Percentiles rank a stretch among this genome's conserved stretches.
These are phyloP conservation scores for Chloropsis cyanopogon DNA, from an alignment of 2,113 vertebrate species.

Conservation along the genomic window DNA sequence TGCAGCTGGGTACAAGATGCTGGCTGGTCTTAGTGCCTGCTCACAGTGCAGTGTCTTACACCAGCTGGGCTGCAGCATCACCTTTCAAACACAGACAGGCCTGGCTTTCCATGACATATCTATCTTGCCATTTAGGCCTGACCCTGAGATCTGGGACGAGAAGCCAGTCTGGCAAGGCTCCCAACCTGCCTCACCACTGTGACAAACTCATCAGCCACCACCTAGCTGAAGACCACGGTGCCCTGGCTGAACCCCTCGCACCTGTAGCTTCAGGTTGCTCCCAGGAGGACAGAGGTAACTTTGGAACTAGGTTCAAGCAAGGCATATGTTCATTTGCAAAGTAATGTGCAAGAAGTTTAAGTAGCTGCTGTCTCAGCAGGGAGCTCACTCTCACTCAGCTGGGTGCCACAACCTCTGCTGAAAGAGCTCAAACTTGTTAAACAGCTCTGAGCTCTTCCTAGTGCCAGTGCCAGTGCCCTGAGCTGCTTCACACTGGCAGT, in stretches of 20 bases:
- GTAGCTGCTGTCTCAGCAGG: neutral
- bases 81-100: neutral
- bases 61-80: neutral
- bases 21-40: fast-evolving
- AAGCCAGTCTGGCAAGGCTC: neutral
- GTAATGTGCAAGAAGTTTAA: neutral
- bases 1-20: neutral
- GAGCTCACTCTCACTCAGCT: neutral
- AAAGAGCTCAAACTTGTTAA: neutral
- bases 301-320: fast-evolving
- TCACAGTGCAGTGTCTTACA: neutral
- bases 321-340: neutral
- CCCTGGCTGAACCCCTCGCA: fast-evolving
- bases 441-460: neutral
- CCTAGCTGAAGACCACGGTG: fast-evolving
- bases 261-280: neutral
- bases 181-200: fast-evolving
- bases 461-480: fast-evolving
- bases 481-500: fast-evolving
- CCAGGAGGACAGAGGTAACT: neutral
- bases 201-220: neutral
- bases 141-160: neutral
- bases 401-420: fast-evolving
- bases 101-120: neutral
- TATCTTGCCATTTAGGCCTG: neutral